These are phyloP conservation scores for Lutraria lutraria DNA, from an alignment of 2,888 invertebrate genomes.

Conservation along the genomic window DNA sequence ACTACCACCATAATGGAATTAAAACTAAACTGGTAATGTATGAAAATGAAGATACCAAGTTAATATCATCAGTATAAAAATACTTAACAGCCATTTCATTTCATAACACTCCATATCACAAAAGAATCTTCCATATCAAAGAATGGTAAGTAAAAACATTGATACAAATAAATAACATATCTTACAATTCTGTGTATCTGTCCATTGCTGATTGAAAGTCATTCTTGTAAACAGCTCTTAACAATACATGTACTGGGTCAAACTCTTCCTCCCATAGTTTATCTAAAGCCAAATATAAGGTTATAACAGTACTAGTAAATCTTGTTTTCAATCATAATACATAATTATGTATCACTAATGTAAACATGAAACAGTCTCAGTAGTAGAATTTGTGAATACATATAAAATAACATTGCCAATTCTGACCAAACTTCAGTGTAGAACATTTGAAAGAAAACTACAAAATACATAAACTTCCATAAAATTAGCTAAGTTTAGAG, in stretches of 20 bases:
- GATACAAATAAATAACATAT: slow-evolving; percentile 70
- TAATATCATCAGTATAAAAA: no score
- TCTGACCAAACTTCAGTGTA: no score
- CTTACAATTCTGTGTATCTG: slow-evolving; percentile 95
- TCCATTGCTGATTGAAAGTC: slow-evolving; percentile 97
- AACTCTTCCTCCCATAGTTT: slow-evolving; percentile 96
- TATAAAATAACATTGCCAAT: neutral
- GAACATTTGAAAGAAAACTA: no score
- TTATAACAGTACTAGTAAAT: neutral
- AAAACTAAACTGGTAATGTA: no score
- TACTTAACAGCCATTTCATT: no score
- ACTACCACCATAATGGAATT: no score
- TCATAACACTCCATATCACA: no score
- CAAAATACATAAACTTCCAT: no score
- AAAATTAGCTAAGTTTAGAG: no score
- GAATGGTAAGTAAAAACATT: no score
- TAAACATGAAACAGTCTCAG: neutral
- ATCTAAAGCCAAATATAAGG: slow-evolving; percentile 71
- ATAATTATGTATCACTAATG: neutral
- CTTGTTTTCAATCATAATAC: neutral
- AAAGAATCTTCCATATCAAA: no score
- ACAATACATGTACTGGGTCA: slow-evolving; percentile 96
- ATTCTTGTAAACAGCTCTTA: slow-evolving; percentile 95
- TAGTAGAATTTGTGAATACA: neutral
- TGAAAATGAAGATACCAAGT: no score